These are phyloP conservation scores for Cryptocheilus praepositus DNA, from an alignment of 2,888 invertebrate genomes.

Conservation along the genomic window DNA sequence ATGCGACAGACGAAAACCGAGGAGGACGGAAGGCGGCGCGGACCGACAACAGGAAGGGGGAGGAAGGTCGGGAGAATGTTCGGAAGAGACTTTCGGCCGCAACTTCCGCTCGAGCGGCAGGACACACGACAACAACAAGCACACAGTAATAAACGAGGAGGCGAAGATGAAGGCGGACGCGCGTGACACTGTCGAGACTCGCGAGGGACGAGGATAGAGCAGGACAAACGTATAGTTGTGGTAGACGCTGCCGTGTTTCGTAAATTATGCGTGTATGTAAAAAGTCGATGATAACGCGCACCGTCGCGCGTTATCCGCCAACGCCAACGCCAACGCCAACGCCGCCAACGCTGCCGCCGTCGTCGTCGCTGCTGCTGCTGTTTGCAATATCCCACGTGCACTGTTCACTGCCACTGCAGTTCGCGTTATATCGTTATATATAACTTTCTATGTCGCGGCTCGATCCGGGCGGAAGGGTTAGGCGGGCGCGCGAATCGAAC, in stretches of 20 bases:
- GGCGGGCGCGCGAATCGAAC: constrained; percentile 50
- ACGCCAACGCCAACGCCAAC: constrained; percentile 47
- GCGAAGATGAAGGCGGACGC: not conserved
- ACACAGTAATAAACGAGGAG: not conserved
- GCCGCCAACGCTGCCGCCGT: constrained; percentile 34
- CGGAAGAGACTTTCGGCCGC: no score
- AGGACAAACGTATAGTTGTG: constrained; percentile 62
- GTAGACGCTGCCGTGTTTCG: constrained; percentile 72
- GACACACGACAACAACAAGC: not conserved
- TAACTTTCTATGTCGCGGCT: constrained; percentile 59
- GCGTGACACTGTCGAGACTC: constrained; percentile 1
- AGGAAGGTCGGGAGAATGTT: no score
- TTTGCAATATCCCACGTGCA: constrained; percentile 72
- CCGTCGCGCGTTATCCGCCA: constrained; percentile 59
- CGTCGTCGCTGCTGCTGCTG: constrained; percentile 65
- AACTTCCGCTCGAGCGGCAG: no score
- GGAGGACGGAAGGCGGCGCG: no score
- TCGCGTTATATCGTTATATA: constrained; percentile 71
- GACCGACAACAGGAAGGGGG: no score
- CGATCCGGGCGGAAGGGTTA: constrained; percentile 54
- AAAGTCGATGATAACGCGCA: constrained; percentile 53
- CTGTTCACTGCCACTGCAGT: constrained; percentile 75
- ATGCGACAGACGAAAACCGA: no score
- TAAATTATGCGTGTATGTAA: constrained; percentile 60
- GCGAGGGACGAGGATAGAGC: constrained; percentile 9